Evolutionary conservation across 2,113 vertebrate species (phyloP).

Genomic region (Myotis brandtii): DNA sequence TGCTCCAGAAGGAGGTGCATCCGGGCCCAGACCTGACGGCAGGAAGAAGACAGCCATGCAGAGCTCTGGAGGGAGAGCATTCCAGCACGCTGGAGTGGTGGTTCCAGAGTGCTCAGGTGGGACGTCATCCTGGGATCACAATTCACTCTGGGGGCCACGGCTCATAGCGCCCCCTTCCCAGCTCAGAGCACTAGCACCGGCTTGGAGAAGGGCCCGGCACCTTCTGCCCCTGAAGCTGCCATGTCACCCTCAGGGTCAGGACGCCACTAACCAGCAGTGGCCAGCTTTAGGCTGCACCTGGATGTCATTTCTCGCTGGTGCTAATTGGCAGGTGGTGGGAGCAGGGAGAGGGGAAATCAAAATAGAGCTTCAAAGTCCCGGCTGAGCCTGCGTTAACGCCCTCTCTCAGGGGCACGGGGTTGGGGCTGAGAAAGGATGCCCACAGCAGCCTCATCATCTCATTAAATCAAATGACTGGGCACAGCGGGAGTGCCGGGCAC

Average conservation of each 20-base stretch:
- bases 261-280: neutral
- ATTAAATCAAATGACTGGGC: neutral
- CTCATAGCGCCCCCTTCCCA: neutral
- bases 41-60: neutral
- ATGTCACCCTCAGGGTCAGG: neutral
- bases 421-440: neutral
- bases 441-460: neutral
- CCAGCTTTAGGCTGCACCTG: neutral
- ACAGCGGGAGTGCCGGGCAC: accelerated
- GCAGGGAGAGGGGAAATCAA: neutral
- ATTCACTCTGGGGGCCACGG: accelerated
- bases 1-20: neutral
- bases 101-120: neutral
- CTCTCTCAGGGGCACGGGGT: neutral
- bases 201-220: neutral
- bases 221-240: neutral
- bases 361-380: neutral
- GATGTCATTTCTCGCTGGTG: neutral
- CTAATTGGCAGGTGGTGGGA: neutral
- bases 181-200: neutral
- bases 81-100: accelerated
- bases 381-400: neutral
- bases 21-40: neutral
- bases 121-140: neutral
- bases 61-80: neutral